phyloP scores from a whole-genome alignment of 2,113 vertebrate species.

The Lasiurus cinereus region DNA sequence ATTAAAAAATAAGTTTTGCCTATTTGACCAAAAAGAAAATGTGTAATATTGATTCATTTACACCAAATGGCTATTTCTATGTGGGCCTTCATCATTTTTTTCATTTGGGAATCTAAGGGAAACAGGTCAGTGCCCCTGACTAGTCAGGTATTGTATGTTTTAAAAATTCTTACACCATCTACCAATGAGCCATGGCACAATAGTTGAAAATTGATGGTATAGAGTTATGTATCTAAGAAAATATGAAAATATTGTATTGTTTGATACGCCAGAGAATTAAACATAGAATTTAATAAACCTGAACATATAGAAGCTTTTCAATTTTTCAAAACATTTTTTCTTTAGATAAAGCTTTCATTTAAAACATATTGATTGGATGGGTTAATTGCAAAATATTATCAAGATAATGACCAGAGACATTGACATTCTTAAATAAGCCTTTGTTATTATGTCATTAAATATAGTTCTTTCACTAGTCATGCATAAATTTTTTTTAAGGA shows the following conservation, averaged over 20 bases:
- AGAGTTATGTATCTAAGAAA: not conserved
- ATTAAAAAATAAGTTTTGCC: not conserved
- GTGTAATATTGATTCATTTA: not conserved
- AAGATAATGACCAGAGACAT: not conserved
- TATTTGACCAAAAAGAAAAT: not conserved
- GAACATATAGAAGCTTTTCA: not conserved
- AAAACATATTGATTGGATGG: not conserved
- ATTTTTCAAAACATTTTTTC: constrained; percentile 57
- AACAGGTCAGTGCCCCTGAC: not conserved
- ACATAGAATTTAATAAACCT: constrained; percentile 32
- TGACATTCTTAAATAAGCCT: not conserved
- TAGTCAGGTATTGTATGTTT: not conserved
- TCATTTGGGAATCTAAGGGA: not conserved
- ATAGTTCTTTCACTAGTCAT: not conserved
- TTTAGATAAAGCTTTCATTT: not conserved
- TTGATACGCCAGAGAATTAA: constrained; percentile 37
- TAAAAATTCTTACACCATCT: not conserved
- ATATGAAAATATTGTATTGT: constrained; percentile 49
- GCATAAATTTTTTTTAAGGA: not conserved
- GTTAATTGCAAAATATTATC: constrained; percentile 23
- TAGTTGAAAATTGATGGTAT: not conserved
- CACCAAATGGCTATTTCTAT: not conserved
- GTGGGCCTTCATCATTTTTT: not conserved
- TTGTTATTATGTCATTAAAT: not conserved
- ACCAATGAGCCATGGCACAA: not conserved